Evolutionary conservation across 2,888 invertebrate species (phyloP).

Genomic region (Globia sparganii): DNA sequence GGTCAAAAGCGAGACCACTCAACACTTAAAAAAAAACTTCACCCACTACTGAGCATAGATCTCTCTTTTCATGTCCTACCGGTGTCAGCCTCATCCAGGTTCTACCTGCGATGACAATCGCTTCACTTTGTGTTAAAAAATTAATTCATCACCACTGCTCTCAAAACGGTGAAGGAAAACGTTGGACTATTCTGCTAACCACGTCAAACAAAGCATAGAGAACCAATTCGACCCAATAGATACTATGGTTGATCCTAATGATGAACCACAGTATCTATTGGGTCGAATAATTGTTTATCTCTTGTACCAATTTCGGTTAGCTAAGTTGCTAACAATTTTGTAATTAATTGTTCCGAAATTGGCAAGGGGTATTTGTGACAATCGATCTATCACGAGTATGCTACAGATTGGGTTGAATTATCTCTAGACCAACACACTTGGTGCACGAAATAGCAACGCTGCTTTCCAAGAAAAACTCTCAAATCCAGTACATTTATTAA

Average conservation of each 20-base stretch:
- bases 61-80: not conserved
- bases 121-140: not conserved
- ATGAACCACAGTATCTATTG: not conserved
- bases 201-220: not conserved
- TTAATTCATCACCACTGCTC: not conserved
- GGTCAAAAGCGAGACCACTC: too few species aligned
- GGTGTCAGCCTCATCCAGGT: not conserved
- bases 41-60: too few species aligned
- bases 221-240: not conserved
- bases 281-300: conserved; percentile 11
- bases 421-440: not conserved
- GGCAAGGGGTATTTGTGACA: not conserved
- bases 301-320: conserved; percentile 14
- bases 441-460: accelerated
- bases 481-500: not conserved
- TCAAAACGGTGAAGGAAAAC: not conserved
- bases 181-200: not conserved
- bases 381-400: not conserved
- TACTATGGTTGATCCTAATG: not conserved
- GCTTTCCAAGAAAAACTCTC: not conserved
- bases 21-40: too few species aligned
- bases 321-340: conserved; percentile 23
- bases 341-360: conserved; percentile 8
- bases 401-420: not conserved
- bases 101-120: too few species aligned